Conservation (phyloP, 2,888 invertebrate species). For the Catocala nupta region DNA sequence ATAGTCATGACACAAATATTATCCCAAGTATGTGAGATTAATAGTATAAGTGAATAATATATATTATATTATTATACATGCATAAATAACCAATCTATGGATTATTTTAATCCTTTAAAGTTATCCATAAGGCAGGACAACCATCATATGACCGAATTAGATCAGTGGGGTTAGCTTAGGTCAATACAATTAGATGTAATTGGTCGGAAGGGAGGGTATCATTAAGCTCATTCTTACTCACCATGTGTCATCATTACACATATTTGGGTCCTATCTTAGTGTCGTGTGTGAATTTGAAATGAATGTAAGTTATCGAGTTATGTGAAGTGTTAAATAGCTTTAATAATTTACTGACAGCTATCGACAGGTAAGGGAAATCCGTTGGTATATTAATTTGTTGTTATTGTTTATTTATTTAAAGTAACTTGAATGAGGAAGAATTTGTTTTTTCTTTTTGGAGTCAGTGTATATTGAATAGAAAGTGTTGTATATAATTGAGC, state of each 20-base stretch:
- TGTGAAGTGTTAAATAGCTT: neutral
- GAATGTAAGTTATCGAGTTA: conserved; percentile 32
- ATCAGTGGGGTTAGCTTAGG: conserved; percentile 81
- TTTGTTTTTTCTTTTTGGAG: too few relatives aligned
- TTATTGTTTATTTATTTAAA: too few relatives aligned
- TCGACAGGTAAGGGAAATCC: too few relatives aligned
- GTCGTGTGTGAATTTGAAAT: conserved; percentile 35
- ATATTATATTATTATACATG: too few relatives aligned
- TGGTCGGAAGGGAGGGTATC: conserved; percentile 69
- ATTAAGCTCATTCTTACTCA: conserved; percentile 68
- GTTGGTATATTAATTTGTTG: too few relatives aligned
- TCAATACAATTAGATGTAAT: conserved; percentile 85
- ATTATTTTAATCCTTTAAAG: conserved; percentile 35
- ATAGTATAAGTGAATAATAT: too few relatives aligned
- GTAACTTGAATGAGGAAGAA: too few relatives aligned
- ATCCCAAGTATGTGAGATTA: too few relatives aligned
- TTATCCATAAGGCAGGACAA: conserved; percentile 55
- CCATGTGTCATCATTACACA: conserved; percentile 52
- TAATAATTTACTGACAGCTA: too few relatives aligned
- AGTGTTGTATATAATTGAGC: too few relatives aligned
- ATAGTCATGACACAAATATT: too few relatives aligned
- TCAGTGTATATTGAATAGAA: too few relatives aligned
- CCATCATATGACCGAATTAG: conserved; percentile 80
- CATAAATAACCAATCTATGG: conserved; percentile 19
- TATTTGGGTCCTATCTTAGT: conserved; percentile 34